Evolutionary conservation across 2,113 vertebrate genomes (phyloP), one percentile per base, ranked within the genome.

Genomic region (Verasper variegatus): DNA sequence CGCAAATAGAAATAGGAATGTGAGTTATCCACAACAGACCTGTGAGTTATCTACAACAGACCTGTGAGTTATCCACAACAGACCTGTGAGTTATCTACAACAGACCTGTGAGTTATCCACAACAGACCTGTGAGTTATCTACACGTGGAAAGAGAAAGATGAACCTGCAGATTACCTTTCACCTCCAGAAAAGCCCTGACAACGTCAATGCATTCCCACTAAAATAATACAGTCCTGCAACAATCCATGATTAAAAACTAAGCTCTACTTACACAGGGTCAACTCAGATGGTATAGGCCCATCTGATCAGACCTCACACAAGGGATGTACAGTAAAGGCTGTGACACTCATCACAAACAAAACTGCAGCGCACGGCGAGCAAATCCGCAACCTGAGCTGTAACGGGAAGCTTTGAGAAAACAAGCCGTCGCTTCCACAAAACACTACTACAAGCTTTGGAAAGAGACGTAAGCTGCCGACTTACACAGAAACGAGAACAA

Each of bases 141-240:
- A 55, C 52, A 49, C 45, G 15, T 24, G 55, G 65, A 65, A 70
- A 67, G 83, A 78, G 84, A 87, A 88, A 88, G 74, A 73, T n/a
- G 76, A 91, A 59, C 76, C 80, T 11, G 71, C 83, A 74, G 82
- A 84, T 91, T 84, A 78, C 64, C 71, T 88, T 84, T 86, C 85
- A 85, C 76, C 71, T 31, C 18, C 74, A 69, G 56, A 59, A 11
- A 80, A 51, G 66, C 35, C 42, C 40, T 15, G 45, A 21, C 56
- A 37, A 31, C 37, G 17, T 26, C 35, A 40, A 17, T 20, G 51
- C 54, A 17, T 52, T 52, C 80, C n/a, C 26, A 23, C 59, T 6
- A 21, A 64, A 57, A 9, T 9, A 23, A 76, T 31, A 24, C 35
- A 54, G 58, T 14, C n/a, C 52, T 2, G 18, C 45, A 72, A 58